These are phyloP conservation scores for Clupea harengus DNA, from an alignment of 2,113 vertebrate genomes.

Conservation along the genomic window DNA sequence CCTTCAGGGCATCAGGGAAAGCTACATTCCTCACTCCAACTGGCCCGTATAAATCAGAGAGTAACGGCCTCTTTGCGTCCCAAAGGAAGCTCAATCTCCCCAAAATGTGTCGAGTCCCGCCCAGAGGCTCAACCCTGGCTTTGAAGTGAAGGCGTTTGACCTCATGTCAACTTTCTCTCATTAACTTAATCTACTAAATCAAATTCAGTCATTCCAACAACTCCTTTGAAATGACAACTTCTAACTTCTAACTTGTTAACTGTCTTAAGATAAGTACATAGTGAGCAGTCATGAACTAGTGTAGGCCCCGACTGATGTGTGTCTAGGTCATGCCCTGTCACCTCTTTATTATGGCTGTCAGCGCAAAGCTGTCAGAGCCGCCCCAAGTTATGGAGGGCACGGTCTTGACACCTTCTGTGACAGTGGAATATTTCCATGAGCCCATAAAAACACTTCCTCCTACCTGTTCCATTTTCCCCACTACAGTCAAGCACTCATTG, in stretches of 20 bases:
- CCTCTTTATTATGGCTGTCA: not conserved
- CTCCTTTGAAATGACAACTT: not conserved
- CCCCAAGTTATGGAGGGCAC: not conserved
- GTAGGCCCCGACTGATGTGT: too few species aligned
- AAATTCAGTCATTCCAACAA: not conserved
- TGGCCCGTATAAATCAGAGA: not conserved
- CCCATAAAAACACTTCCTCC: not conserved
- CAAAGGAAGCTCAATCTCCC: not conserved
- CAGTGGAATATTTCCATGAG: too few species aligned
- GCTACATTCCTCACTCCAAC: not conserved
- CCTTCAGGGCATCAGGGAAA: not conserved
- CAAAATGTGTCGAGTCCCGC: not conserved
- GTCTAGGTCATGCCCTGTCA: not conserved
- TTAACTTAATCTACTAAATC: not conserved
- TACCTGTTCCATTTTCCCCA: not conserved
- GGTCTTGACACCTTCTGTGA: not conserved
- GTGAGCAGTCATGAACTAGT: too few species aligned
- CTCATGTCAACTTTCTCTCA: not conserved
- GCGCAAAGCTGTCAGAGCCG: not conserved
- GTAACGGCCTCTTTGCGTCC: not conserved
- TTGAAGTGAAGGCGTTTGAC: not conserved
- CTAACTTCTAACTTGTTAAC: too few species aligned
- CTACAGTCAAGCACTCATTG: not conserved
- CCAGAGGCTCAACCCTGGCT: not conserved
- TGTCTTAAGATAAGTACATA: not conserved